Percentiles rank a stretch among this genome's conserved stretches.
phyloP scores from a whole-genome alignment of 2,888 invertebrate species.

The Scelioninae gen. 2 region DNA sequence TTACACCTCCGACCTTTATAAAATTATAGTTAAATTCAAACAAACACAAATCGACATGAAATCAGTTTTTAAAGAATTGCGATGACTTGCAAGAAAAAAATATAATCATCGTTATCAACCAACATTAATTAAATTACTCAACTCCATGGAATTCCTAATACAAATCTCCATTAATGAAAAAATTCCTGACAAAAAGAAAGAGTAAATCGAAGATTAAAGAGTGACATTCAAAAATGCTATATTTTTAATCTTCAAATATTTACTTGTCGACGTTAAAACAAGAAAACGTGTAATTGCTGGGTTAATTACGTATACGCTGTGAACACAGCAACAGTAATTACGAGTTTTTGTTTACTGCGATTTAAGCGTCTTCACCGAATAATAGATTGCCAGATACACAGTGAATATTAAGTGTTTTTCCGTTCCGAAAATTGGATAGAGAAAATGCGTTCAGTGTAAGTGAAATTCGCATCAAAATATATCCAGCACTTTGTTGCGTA shows the following conservation, averaged over 20 bases:
- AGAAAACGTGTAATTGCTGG: conserved; percentile 44
- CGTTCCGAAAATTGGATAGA: conserved; percentile 24
- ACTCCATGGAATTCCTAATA: no score
- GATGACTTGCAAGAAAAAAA: no score
- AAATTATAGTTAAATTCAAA: no score
- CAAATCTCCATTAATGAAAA: no score
- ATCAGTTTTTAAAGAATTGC: no score
- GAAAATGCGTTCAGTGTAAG: conserved; percentile 33
- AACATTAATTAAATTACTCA: not conserved
- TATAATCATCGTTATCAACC: not conserved
- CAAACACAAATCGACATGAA: no score
- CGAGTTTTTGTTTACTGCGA: conserved; percentile 28
- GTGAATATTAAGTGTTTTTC: conserved; percentile 19
- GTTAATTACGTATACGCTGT: conserved; percentile 32
- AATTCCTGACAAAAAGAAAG: no score
- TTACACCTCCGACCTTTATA: not conserved
- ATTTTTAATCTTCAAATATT: conserved; percentile 26
- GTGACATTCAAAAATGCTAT: not conserved
- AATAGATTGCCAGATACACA: conserved; percentile 13
- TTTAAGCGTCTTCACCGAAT: conserved; percentile 29
- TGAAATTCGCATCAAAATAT: conserved; percentile 28
- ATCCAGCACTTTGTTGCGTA: conserved; percentile 27
- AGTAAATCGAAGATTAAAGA: no score
- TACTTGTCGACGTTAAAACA: conserved; percentile 27
- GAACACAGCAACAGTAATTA: conserved; percentile 22